Evolutionary conservation across 2,113 vertebrate species (phyloP), one percentile per base, ranked within the genome.

Genomic region (Mesitornis unicolor): DNA sequence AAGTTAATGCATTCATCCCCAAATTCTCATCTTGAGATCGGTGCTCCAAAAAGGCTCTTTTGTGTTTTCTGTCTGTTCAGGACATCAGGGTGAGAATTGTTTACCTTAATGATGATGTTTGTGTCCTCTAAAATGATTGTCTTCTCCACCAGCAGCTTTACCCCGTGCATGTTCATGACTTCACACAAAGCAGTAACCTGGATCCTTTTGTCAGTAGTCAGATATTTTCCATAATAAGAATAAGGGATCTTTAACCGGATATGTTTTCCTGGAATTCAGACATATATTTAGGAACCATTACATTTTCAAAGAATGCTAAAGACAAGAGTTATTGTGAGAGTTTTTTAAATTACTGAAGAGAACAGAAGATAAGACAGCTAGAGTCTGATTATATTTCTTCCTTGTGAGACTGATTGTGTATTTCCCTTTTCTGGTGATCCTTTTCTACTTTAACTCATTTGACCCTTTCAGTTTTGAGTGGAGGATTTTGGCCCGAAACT

Each of bases 191-290:
- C 99, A 6, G 98, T 98, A 10, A 99, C 67, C 48, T 98, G 98
- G 89, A 99, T 98, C 97, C 97, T 99, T 93, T 99, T 98, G 87
- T 98, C 97, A 2, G 98, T 95, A 5, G 97, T 91, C 96, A 99
- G 97, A 21, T 97, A 93, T 33, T 87, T 84, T 22, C 97, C 97
- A n/a, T 99, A 99, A 16, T 96, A 80, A 26, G 92, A 84, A 38
- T 98, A 99, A 26, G 98, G 96, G 63, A 99, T 98, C 79, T 80
- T 56, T 61, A 99, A 50, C 5, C 97, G 97, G 48, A 99, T 89
- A 3, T 82, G 93, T 90, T 98, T 98, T 63, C 98, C 99, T 99
- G 93, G 57, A 98, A 98, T 67, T 35, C 68, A 87, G 84, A 90
- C 4, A 40, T 17, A 10, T 13, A 6, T 81, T 80, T 53, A 43